Conservation (phyloP, 2,888 invertebrate species). For the Drosophila longiperda region DNA sequence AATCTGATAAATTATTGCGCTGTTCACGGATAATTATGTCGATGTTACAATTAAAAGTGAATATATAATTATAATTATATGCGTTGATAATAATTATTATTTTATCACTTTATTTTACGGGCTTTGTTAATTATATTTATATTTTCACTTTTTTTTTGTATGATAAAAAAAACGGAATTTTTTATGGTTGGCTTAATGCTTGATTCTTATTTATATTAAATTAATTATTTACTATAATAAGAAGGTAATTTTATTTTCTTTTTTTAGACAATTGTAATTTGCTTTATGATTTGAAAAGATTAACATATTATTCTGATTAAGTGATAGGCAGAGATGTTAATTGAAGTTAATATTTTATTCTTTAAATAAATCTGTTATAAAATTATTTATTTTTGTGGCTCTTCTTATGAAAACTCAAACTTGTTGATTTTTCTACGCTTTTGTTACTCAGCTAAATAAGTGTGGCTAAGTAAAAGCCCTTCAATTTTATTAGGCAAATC, state of each 20-base stretch:
- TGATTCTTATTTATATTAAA: neutral
- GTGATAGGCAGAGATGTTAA: neutral
- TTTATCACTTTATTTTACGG: neutral
- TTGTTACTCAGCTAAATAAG: neutral
- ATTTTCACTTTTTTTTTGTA: neutral
- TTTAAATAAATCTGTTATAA: neutral
- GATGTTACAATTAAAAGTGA: neutral
- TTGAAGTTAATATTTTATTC: too few relatives aligned
- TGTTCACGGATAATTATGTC: neutral
- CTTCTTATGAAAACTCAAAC: neutral
- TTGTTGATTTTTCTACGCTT: neutral
- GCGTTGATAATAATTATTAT: neutral
- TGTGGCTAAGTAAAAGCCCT: neutral
- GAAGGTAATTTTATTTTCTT: neutral
- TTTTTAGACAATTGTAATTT: neutral
- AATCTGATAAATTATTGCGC: neutral
- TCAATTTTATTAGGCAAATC: neutral
- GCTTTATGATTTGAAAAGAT: neutral
- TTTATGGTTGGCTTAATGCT: neutral
- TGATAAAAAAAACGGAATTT: neutral
- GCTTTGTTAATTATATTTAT: neutral
- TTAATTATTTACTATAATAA: neutral
- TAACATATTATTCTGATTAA: neutral
- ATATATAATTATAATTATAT: neutral
- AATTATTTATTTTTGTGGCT: neutral